These are phyloP conservation scores for Dryobates pubescens DNA, from an alignment of 2,797 vertebrate species.

Conservation along the genomic window DNA sequence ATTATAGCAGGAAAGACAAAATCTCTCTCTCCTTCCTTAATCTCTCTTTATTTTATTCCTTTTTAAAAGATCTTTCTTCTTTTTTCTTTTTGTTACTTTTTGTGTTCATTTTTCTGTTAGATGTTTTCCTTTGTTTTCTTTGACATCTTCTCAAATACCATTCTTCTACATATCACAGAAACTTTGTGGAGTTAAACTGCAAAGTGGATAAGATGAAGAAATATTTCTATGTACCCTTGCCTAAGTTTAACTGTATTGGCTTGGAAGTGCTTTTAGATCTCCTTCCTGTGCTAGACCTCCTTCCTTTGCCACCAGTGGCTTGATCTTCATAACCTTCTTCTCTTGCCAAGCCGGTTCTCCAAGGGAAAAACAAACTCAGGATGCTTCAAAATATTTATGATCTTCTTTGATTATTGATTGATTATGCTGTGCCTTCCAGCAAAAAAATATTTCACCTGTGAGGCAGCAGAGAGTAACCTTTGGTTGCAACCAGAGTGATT, in stretches of 20 bases:
- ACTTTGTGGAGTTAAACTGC: background rate
- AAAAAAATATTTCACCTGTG: background rate
- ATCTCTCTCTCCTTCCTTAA: background rate
- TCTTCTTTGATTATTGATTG: background rate
- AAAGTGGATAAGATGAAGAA: background rate
- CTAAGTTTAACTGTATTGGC: background rate
- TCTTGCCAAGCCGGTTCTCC: background rate
- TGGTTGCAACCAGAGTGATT: background rate
- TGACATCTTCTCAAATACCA: background rate
- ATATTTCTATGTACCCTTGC: background rate
- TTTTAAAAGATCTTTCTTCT: background rate
- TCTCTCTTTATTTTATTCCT: background rate
- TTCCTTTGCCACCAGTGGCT: background rate
- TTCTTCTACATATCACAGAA: background rate
- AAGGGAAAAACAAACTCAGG: background rate
- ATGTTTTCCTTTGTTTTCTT: background rate
- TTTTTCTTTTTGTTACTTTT: background rate
- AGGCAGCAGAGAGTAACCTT: background rate
- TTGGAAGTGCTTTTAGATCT: background rate
- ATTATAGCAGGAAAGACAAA: background rate
- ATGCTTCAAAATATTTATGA: background rate
- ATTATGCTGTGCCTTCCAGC: background rate
- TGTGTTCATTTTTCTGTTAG: background rate
- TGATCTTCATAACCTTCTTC: background rate
- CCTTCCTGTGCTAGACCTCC: background rate